Base-by-base conservation (phyloP, 2,888 invertebrate species). In the Acleris holmiana region DNA sequence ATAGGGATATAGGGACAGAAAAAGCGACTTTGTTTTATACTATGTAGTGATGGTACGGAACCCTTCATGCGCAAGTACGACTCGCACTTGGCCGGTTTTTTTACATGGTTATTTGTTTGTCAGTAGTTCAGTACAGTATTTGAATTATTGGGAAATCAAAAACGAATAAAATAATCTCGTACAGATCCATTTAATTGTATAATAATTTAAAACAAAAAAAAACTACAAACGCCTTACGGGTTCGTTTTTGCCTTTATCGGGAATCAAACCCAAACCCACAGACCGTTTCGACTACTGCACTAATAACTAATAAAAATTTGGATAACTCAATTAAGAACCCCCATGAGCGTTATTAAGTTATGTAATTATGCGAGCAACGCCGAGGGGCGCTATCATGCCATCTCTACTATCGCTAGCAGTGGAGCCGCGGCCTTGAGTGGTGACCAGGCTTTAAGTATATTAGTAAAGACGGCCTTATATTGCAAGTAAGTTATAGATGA, bases 311-410 rank as follows among this genome's bases (percentile, higher is more conserved):
- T 59, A 58, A 35, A 3, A 35, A 35, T 64, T 41, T 48, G 58
- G 19, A 65, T 65, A 60, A 65, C 60, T 65, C 60, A 60, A 65
- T 65, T 59, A 60, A 55, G 18, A 49, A 50, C 60, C 65, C 65
- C 65, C 65, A 65, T 60, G 56, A 48, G 49, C 48, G 58, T 59
- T 64, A 59, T 64, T 53, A 60, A 65, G 48, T 65, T 50, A 65
- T 65, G 44, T 60, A 65, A 65, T 60, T 60, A 65, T 55, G 55
- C 35, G 44, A 50, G 29, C 23, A 55, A 60, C 59, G 48, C 59
- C 65, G 44, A 59, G 65, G 65, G 65, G 59, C 65, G 55, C 46
- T 65, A 65, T 65, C 65, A 49, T 23, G 23, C 65, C 65, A 65
- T 65, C 60, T 44, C 62, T 55, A 6, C 59, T 59, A 65, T 60